Evolutionary conservation across 2,113 vertebrate species (phyloP).

Genomic region (Platysternon megacephalum): DNA sequence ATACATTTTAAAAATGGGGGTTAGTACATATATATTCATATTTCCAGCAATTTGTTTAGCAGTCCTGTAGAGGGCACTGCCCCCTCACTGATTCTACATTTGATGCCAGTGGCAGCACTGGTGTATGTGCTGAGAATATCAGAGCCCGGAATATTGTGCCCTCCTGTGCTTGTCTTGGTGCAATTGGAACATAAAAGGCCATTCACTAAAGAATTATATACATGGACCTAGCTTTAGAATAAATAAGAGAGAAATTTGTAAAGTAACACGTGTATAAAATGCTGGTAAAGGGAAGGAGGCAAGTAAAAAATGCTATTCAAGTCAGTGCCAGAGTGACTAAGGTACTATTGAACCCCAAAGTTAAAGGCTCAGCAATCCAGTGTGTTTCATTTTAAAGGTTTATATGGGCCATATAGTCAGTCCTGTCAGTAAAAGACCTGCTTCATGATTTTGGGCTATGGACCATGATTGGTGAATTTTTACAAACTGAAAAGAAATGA

Average conservation of each 20-base stretch:
- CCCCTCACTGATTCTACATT: not conserved
- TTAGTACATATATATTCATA: not conserved
- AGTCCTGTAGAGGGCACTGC: conserved; percentile 64
- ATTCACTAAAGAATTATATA: not conserved
- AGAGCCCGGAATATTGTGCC: not conserved
- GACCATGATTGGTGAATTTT: not conserved
- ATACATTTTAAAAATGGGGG: not conserved
- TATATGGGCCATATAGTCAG: not conserved
- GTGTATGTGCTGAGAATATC: not conserved
- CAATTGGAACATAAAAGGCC: not conserved
- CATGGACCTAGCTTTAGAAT: not conserved
- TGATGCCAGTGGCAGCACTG: not conserved
- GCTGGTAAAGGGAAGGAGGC: not conserved
- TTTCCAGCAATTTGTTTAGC: not conserved
- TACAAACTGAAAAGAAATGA: not conserved
- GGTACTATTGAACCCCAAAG: not conserved
- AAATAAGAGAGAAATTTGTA: not conserved
- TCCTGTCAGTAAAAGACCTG: not conserved
- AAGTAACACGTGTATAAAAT: not conserved
- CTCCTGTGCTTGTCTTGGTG: not conserved
- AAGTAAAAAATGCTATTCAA: not conserved
- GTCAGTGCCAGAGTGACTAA: not conserved
- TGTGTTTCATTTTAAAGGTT: not conserved
- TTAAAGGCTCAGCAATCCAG: not conserved
- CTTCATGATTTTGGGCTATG: not conserved